These are phyloP conservation scores for Achlya flavicornis DNA, from an alignment of 2,888 invertebrate genomes.

Conservation along the genomic window DNA sequence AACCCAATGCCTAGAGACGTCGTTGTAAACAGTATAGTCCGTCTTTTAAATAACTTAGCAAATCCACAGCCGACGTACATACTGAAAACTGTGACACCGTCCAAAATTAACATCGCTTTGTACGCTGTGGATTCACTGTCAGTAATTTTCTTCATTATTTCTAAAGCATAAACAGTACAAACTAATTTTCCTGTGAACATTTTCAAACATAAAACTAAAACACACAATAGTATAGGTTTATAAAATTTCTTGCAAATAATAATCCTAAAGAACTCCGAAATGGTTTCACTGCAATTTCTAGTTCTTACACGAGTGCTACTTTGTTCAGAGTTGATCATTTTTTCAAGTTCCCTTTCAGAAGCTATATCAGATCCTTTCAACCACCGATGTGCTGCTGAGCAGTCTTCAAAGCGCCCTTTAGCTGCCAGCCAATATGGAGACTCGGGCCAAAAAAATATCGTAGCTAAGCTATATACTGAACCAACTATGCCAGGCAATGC, in stretches of 20 bases:
- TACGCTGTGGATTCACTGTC: slow-evolving; percentile 52
- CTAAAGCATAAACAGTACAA: slow-evolving; percentile 53
- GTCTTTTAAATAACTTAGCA: slow-evolving; percentile 50
- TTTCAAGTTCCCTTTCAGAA: slow-evolving; percentile 44
- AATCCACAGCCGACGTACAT: slow-evolving; percentile 60
- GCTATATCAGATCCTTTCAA: slow-evolving; percentile 40
- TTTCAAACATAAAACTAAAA: slow-evolving; percentile 32
- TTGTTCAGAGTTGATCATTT: slow-evolving; percentile 34
- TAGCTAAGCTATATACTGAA: slow-evolving; percentile 35
- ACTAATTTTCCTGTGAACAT: slow-evolving; percentile 50
- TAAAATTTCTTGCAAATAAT: slow-evolving; percentile 41
- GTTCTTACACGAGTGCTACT: slow-evolving; percentile 19
- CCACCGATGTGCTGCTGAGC: slow-evolving; percentile 42
- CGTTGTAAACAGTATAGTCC: slow-evolving; percentile 51
- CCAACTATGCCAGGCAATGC: slow-evolving; percentile 42
- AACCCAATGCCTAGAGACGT: slow-evolving; percentile 51
- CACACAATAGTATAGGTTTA: slow-evolving; percentile 42
- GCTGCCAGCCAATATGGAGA: slow-evolving; percentile 53
- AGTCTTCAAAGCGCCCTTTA: slow-evolving; percentile 40
- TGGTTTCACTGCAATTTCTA: slow-evolving; percentile 24
- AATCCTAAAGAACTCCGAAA: slow-evolving; percentile 28
- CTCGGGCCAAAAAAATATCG: slow-evolving; percentile 44
- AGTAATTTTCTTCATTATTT: slow-evolving; percentile 55
- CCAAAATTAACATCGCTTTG: slow-evolving; percentile 61
- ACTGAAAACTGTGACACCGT: slow-evolving; percentile 61